phyloP scores from a whole-genome alignment of 2,888 invertebrate species.

The Caenorhabditis plicata region DNA sequence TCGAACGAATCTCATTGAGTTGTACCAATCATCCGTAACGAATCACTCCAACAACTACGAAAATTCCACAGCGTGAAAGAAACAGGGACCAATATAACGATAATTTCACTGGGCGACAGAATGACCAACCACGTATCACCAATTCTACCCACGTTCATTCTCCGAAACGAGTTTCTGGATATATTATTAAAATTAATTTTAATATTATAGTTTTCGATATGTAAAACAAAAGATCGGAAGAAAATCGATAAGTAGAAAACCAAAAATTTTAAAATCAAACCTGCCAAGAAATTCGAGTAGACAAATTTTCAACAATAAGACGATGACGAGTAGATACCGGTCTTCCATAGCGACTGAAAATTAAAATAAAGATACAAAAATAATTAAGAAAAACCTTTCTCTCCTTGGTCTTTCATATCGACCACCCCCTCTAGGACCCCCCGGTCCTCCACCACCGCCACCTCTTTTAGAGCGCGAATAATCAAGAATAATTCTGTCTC shows the following conservation, averaged over 20 bases:
- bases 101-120: too few relatives aligned
- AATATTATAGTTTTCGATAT: too few relatives aligned
- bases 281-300: conserved; percentile 99
- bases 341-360: conserved; percentile 82
- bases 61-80: too few relatives aligned
- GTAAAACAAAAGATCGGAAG: too few relatives aligned
- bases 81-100: too few relatives aligned
- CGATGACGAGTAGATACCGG: conserved; percentile 95
- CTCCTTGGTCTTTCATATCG: conserved; percentile 10
- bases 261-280: conserved; percentile 70
- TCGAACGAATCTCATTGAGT: too few relatives aligned
- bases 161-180: not conserved
- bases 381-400: conserved; percentile 11
- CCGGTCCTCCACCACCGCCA: conserved; percentile 16
- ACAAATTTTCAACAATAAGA: conserved; percentile 93
- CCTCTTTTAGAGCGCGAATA: conserved; percentile 50
- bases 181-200: conserved; percentile 1
- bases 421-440: conserved; percentile 10
- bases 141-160: too few relatives aligned
- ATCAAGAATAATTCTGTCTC: conserved; percentile 67
- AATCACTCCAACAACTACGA: too few relatives aligned
- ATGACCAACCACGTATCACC: too few relatives aligned
- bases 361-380: not conserved
- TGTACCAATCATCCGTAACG: too few relatives aligned
- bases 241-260: too few relatives aligned